phyloP scores from a whole-genome alignment of 2,113 vertebrate genomes.

The Corythornis madagascariensis region DNA sequence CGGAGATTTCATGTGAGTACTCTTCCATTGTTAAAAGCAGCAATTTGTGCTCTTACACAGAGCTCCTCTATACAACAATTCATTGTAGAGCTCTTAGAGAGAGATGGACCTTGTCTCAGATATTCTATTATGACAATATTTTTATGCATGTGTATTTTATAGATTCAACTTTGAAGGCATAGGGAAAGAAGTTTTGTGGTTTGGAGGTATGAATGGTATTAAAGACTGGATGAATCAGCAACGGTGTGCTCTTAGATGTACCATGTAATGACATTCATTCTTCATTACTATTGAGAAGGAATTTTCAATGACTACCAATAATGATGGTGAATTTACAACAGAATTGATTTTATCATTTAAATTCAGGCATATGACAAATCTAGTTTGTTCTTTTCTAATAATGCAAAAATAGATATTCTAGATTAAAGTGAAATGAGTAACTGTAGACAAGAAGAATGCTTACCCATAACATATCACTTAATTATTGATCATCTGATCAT shows the following conservation, averaged over 20 bases:
- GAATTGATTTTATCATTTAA: neutral
- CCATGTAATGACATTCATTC: neutral
- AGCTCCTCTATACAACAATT: neutral
- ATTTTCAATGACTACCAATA: neutral
- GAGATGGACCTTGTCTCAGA: neutral
- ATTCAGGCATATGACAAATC: neutral
- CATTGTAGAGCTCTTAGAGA: neutral
- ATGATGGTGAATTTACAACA: conserved; percentile 21
- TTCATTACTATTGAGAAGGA: conserved; percentile 38
- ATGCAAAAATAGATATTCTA: neutral
- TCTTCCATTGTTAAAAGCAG: neutral
- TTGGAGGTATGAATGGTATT: conserved; percentile 34
- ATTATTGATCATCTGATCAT: neutral
- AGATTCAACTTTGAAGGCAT: neutral
- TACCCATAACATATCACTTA: neutral
- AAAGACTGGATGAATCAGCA: conserved; percentile 38
- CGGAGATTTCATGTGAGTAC: neutral
- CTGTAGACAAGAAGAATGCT: neutral
- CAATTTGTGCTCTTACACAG: neutral
- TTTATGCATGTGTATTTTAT: neutral
- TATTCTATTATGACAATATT: neutral
- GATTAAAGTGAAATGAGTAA: neutral
- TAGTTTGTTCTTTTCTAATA: neutral
- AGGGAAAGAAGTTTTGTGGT: conserved; percentile 2
- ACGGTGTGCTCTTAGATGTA: neutral